phyloP scores from a whole-genome alignment of 2,888 invertebrate species.

The Acronicta psi region DNA sequence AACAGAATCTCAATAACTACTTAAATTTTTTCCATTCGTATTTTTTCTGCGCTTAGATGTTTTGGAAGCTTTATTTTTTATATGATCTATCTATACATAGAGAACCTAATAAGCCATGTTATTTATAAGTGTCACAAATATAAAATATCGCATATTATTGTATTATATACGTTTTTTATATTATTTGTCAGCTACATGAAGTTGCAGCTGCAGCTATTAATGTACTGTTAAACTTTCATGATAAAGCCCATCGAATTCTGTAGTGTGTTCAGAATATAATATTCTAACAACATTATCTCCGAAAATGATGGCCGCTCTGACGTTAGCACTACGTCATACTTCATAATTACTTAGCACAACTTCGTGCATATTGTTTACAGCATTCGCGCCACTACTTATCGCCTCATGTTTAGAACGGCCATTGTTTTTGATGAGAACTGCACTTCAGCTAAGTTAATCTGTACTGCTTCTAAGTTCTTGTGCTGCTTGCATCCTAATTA shows the following conservation, averaged over 20 bases:
- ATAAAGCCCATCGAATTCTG: constrained; percentile 3
- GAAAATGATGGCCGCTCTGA: background rate
- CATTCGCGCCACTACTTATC: too few relatives aligned
- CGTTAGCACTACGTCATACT: too few relatives aligned
- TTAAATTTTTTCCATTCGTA: constrained; percentile 1
- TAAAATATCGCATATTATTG: constrained; percentile 36
- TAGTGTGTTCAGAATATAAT: constrained; percentile 7
- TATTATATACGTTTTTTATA: constrained; percentile 25
- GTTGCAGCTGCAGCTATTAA: too few relatives aligned
- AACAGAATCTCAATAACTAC: constrained; percentile 30
- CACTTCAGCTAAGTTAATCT: too few relatives aligned
- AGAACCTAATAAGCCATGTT: constrained; percentile 24
- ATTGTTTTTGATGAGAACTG: too few relatives aligned
- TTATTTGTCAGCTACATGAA: constrained; percentile 6
- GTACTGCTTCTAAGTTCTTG: background rate
- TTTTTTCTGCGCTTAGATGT: constrained; percentile 7
- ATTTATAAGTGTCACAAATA: constrained; percentile 24
- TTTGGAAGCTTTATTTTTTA: constrained; percentile 17
- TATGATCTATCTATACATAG: constrained; percentile 13
- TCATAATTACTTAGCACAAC: too few relatives aligned
- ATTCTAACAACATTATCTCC: background rate
- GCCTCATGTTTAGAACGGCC: too few relatives aligned
- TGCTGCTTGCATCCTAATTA: constrained; percentile 16
- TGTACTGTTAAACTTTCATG: constrained; percentile 1
- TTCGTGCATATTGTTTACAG: too few relatives aligned